phyloP scores from a whole-genome alignment of 2,113 vertebrate species.

The Thryonomys swinderianus region DNA sequence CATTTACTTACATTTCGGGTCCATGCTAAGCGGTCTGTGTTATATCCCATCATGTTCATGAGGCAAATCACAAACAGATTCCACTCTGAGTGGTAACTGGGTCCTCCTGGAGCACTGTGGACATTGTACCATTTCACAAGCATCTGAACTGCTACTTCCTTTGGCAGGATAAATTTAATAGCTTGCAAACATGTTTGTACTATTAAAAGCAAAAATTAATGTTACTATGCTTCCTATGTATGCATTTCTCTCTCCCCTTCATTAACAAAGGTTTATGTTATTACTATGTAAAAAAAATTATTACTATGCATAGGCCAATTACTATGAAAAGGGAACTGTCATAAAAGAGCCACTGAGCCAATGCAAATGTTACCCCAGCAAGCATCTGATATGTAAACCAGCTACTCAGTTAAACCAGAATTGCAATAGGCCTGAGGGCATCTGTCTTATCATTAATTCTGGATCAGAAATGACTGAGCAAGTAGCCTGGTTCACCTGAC shows the following conservation, averaged over 20 bases:
- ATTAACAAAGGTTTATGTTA: not conserved
- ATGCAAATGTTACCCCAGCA: not conserved
- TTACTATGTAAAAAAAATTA: not conserved
- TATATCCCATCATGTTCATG: conserved; percentile 99
- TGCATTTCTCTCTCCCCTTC: conserved; percentile 15
- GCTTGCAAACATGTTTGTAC: conserved; percentile 96
- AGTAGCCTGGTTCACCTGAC: not conserved
- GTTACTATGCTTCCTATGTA: conserved; percentile 48
- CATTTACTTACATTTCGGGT: conserved; percentile 91
- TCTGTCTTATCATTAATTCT: not conserved
- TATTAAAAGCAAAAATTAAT: conserved; percentile 77
- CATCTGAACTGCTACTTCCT: conserved; percentile 95
- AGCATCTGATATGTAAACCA: not conserved
- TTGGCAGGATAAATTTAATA: conserved; percentile 94
- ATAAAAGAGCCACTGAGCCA: not conserved
- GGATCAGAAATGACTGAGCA: conserved; percentile 25
- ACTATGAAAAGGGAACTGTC: not conserved
- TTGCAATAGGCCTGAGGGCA: not conserved
- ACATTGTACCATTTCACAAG: conserved; percentile 98
- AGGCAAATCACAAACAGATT: conserved; percentile 96
- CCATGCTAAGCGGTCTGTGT: conserved; percentile 95
- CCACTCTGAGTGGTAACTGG: conserved; percentile 96
- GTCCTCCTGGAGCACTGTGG: conserved; percentile 96
- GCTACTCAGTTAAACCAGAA: not conserved
- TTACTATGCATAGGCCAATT: not conserved